Base-by-base conservation (phyloP, 92 coral and sea anemone genomes). In the Montipora capitata region DNA sequence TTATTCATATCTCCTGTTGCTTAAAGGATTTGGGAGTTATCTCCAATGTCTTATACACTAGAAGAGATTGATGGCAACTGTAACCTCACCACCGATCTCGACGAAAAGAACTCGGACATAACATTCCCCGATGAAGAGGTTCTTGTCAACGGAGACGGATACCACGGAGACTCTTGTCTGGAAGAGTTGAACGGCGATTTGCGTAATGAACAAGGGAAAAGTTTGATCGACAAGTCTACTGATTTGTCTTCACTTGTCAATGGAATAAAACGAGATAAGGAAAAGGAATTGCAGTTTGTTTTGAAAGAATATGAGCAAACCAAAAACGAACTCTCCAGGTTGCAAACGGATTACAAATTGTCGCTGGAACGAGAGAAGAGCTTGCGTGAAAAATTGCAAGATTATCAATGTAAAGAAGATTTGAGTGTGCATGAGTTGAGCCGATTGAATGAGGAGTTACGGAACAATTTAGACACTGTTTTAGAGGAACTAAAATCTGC, bases 371-470 rank as follows among this genome's bases (percentile, higher is more conserved):
- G 98, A 65, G 99, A 97, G 72, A 85, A 89, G 64, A 83, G 84
- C 54, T 85, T 96, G 77, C 92, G 94, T 44, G 93, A 93, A 14
- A 96, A 90, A 87, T 72, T 96, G 58, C 89, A 98, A 74, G 87
- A 78, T 63, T 77, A 80, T 81, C 95, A 96, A 44, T 76, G 66
- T 13, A 93, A 90, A 68, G 94, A 92, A 71, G 96, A 96, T 54
- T 79, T 83, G 35, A 94, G 91, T 80, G 85, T 92, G 20, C 88
- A 94, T 9, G 92, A 92, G 72, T 85, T 98, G 77, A 95, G 92
- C 81, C 85, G 89, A 52, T 83, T 92, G 40, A 98, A 98, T 77
- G 99, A 96, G 81, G 98, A 98, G 79, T 78, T 96, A 44, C 80
- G 94, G 73, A 93, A 86, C 43, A 94, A 96, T 83, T 85, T 98